A percentile compares a stretch with the other conserved stretches of the same genome.
These are phyloP conservation scores for Euzetes globulus DNA, from an alignment of 2,888 invertebrate species.

Conservation along the genomic window DNA sequence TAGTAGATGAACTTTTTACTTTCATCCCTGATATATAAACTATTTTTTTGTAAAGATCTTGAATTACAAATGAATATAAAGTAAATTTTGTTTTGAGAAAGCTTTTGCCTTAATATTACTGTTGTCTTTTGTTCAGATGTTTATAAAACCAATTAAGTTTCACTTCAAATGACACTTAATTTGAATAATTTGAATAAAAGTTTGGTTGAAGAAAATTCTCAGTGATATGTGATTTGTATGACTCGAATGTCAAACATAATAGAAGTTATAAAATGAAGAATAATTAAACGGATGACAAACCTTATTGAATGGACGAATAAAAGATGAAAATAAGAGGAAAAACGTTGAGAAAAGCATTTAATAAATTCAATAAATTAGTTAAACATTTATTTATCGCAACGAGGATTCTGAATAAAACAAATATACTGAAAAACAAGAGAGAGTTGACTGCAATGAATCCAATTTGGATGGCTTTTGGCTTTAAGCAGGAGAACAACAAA, in stretches of 20 bases:
- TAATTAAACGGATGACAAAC: constrained; percentile 17
- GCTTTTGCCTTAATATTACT: too few relatives aligned
- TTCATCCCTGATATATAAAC: too few relatives aligned
- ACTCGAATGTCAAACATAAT: neutral
- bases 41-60: too few relatives aligned
- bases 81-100: too few relatives aligned
- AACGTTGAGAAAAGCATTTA: neutral
- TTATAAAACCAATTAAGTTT: too few relatives aligned
- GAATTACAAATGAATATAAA: too few relatives aligned
- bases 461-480: neutral
- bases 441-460: neutral
- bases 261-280: neutral
- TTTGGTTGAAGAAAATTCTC: neutral
- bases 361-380: neutral
- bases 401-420: constrained; percentile 11
- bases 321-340: neutral
- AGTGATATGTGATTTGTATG: neutral
- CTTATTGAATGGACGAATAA: neutral
- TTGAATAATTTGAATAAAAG: too few relatives aligned
- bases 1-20: too few relatives aligned
- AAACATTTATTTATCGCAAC: neutral
- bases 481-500: constrained; percentile 10
- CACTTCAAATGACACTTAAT: too few relatives aligned
- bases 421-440: neutral
- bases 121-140: too few relatives aligned